A percentile compares a stretch with the other conserved stretches of the same genome.
These are phyloP conservation scores for Galeruca laticollis DNA, from an alignment of 2,888 invertebrate genomes.

Conservation along the genomic window DNA sequence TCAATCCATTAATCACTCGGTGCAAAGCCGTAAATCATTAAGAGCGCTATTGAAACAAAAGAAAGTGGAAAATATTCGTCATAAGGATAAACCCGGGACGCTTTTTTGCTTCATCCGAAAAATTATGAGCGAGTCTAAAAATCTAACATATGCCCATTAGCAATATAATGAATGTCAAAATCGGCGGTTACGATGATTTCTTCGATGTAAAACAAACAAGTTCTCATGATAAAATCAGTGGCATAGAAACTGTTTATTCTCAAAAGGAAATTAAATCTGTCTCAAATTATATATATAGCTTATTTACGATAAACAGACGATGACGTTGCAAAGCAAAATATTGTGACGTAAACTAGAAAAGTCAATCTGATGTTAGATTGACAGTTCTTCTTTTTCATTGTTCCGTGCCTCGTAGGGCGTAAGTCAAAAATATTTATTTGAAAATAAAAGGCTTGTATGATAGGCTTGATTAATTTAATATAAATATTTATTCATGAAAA, in stretches of 20 bases:
- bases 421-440: too few relatives aligned
- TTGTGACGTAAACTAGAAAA: too few relatives aligned
- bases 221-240: conserved; percentile 59
- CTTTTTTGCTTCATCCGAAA: conserved; percentile 47
- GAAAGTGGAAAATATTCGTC: conserved; percentile 46
- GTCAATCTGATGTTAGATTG: too few relatives aligned
- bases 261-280: too few relatives aligned
- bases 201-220: conserved; percentile 60
- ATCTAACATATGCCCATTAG: conserved; percentile 65
- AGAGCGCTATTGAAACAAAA: conserved; percentile 25
- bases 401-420: too few relatives aligned
- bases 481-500: too few relatives aligned
- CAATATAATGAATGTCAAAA: conserved; percentile 64
- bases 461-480: too few relatives aligned
- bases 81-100: conserved; percentile 44
- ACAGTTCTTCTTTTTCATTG: too few relatives aligned
- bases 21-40: conserved; percentile 38
- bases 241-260: conserved; percentile 30
- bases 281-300: too few relatives aligned
- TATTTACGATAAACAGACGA: too few relatives aligned
- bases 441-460: too few relatives aligned
- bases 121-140: conserved; percentile 56
- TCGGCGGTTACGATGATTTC: conserved; percentile 63
- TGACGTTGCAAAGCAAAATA: too few relatives aligned
- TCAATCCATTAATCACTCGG: conserved; percentile 20